phyloP scores from a whole-genome alignment of 92 coral and sea anemone species.

The Palythoa caribaeorum region DNA sequence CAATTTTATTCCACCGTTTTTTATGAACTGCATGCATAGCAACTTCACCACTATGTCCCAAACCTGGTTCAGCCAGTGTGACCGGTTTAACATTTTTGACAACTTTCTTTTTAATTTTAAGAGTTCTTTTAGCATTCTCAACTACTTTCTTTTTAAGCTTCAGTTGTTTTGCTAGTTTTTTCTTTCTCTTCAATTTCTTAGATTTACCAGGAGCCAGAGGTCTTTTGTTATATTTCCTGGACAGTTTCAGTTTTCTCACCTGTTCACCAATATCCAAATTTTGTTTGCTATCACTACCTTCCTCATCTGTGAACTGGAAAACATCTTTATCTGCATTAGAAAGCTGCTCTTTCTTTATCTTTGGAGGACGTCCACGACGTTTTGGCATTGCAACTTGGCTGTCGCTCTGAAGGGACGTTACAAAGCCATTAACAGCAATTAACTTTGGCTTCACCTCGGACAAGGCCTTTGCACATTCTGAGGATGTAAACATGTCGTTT shows the following conservation, averaged over 20 bases:
- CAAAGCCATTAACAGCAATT: constrained; percentile 71
- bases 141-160: constrained; percentile 79
- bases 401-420: constrained; percentile 62
- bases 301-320: constrained; percentile 81
- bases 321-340: constrained; percentile 64
- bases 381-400: constrained; percentile 61
- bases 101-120: constrained; percentile 52
- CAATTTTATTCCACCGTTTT: constrained; percentile 81
- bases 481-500: constrained; percentile 56
- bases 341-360: constrained; percentile 56
- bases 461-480: constrained; percentile 40
- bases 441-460: constrained; percentile 71
- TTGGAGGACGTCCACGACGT: constrained; percentile 87
- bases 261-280: constrained; percentile 71
- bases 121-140: constrained; percentile 71
- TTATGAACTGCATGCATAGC: constrained; percentile 58
- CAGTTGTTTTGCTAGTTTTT: constrained; percentile 65
- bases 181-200: constrained; percentile 68
- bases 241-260: constrained; percentile 51
- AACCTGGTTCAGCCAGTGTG: constrained; percentile 42
- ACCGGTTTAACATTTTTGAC: constrained; percentile 31
- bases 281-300: constrained; percentile 62
- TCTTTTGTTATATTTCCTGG: constrained; percentile 65
- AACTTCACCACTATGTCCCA: constrained; percentile 42
- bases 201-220: constrained; percentile 77